Evolutionary conservation across 2,888 invertebrate genomes (phyloP).

Genomic region (Dasysyrphus albostriatus): DNA sequence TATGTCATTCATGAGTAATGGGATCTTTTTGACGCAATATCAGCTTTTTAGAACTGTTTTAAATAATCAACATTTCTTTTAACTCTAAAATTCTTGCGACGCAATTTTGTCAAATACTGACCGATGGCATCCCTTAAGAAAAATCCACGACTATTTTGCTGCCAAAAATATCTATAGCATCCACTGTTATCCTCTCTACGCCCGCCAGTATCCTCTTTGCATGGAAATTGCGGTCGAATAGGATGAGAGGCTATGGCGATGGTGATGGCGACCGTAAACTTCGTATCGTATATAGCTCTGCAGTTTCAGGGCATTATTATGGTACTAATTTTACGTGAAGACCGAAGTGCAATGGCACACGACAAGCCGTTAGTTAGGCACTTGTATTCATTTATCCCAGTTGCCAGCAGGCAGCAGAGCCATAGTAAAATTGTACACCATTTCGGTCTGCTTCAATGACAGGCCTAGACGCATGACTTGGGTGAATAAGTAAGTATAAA

Average conservation of each 20-base stretch:
- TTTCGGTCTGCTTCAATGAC: conserved; percentile 67
- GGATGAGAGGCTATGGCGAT: background rate
- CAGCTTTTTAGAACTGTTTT: too few relatives aligned
- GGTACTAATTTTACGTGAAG: conserved; percentile 48
- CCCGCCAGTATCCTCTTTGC: conserved; percentile 22
- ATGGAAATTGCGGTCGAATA: conserved; percentile 58
- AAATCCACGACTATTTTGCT: conserved; percentile 30
- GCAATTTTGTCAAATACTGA: background rate
- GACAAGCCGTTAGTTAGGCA: conserved; percentile 68
- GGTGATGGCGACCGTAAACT: conserved; percentile 21
- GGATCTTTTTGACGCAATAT: too few relatives aligned
- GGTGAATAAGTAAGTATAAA: conserved; percentile 75
- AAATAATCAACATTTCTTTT: too few relatives aligned
- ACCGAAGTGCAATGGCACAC: conserved; percentile 72
- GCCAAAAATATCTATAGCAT: conserved; percentile 52
- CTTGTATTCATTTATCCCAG: conserved; percentile 72
- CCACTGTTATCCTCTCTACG: background rate
- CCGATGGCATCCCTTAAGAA: conserved; percentile 1
- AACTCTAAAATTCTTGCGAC: too few relatives aligned
- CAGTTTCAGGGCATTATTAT: conserved; percentile 62
- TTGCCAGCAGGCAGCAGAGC: conserved; percentile 3
- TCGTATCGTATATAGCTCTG: conserved; percentile 15
- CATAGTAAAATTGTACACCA: conserved; percentile 43
- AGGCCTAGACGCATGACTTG: conserved; percentile 74
- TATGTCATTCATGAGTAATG: too few relatives aligned